Conservation (phyloP, 2,888 invertebrate species). For the Zonitis immaculata region DNA sequence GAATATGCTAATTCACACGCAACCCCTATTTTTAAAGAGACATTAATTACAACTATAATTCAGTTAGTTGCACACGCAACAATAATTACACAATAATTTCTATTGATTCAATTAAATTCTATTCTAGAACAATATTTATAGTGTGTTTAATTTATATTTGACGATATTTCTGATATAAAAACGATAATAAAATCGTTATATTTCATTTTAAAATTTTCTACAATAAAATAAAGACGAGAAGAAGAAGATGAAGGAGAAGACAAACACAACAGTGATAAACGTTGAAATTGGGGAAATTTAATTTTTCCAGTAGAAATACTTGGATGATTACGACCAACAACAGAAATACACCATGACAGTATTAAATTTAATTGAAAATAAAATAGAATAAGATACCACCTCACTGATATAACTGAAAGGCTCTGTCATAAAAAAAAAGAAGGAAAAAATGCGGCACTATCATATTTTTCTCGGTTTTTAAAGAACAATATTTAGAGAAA, state of each 20-base stretch:
- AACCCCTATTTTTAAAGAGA: conserved; percentile 6
- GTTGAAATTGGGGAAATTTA: conserved; percentile 29
- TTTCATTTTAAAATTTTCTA: too few species aligned
- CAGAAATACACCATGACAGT: conserved; percentile 20
- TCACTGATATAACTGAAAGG: background rate
- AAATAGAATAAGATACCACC: background rate
- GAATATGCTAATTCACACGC: conserved; percentile 11
- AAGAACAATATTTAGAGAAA: too few species aligned
- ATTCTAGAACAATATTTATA: too few species aligned
- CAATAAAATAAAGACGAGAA: background rate
- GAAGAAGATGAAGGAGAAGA: background rate
- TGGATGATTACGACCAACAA: conserved; percentile 18
- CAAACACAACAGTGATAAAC: conserved; percentile 28
- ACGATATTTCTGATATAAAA: too few species aligned
- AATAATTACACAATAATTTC: conserved; percentile 13
- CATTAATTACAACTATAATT: conserved; percentile 23
- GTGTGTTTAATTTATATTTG: too few species aligned
- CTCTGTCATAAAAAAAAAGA: too few species aligned
- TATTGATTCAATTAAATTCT: background rate
- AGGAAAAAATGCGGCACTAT: too few species aligned
- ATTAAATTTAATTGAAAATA: conserved; percentile 27
- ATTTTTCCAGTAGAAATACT: conserved; percentile 27
- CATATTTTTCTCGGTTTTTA: background rate
- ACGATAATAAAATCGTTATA: too few species aligned
- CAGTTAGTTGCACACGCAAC: conserved; percentile 7